phyloP scores from a whole-genome alignment of 2,113 vertebrate species.

The Pyxicephalus adspersus region DNA sequence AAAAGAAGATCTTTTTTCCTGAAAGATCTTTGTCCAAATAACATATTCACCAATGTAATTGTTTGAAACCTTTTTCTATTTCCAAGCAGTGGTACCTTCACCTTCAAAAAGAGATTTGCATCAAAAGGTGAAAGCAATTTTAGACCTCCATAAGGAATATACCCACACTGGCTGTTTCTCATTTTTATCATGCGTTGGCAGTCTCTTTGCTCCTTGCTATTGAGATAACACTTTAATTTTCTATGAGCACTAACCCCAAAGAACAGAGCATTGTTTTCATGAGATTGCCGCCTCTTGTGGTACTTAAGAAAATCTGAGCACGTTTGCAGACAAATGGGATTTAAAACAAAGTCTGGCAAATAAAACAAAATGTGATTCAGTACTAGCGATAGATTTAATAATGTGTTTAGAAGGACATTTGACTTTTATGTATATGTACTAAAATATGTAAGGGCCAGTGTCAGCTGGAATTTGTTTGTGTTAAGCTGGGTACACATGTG shows the following conservation, averaged over 20 bases:
- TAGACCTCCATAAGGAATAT: slow-evolving; percentile 68
- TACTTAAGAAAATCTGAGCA: slow-evolving; percentile 53
- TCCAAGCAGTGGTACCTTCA: slow-evolving; percentile 65
- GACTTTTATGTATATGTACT: not conserved
- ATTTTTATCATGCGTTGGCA: slow-evolving; percentile 65
- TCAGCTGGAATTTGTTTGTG: too few species aligned
- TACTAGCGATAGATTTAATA: not conserved
- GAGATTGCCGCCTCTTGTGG: slow-evolving; percentile 60
- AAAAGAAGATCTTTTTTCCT: slow-evolving; percentile 48
- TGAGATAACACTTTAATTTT: slow-evolving; percentile 68
- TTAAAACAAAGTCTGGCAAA: slow-evolving; percentile 59
- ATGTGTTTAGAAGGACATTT: not conserved
- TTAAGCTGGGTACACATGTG: too few species aligned
- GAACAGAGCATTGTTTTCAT: slow-evolving; percentile 59
- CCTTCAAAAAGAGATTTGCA: slow-evolving; percentile 70
- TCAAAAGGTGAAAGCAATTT: slow-evolving; percentile 69
- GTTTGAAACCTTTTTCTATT: slow-evolving; percentile 65
- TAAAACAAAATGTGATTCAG: slow-evolving; percentile 57
- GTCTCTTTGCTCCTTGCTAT: slow-evolving; percentile 63
- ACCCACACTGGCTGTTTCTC: slow-evolving; percentile 67
- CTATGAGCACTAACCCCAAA: slow-evolving; percentile 62
- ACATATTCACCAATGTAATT: slow-evolving; percentile 65
- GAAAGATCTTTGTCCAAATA: slow-evolving; percentile 54
- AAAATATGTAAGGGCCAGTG: too few species aligned
- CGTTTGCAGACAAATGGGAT: slow-evolving; percentile 62